Evolutionary conservation across 2,113 vertebrate genomes (phyloP).

Genomic region (Antechinus stuartii): DNA sequence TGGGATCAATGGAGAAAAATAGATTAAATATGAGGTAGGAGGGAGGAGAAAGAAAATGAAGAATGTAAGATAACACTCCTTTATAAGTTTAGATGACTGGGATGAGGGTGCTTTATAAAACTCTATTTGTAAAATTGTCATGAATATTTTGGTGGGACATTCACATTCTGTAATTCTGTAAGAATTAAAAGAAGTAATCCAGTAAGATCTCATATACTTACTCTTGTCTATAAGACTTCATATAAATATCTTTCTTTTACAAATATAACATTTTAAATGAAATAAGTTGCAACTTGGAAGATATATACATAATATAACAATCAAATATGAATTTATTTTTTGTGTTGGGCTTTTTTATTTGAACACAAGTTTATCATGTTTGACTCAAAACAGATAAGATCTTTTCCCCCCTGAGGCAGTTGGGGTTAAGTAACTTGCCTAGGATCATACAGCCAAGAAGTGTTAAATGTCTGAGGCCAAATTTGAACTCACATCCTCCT

Average conservation of each 20-base stretch:
- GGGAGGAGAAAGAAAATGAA: not conserved
- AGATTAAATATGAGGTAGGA: not conserved
- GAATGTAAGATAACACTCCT: not conserved
- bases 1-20: not conserved
- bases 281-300: not conserved
- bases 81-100: not conserved
- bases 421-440: too few species aligned
- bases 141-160: not conserved
- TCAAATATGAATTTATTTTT: not conserved
- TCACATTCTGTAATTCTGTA: not conserved
- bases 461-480: too few species aligned
- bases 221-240: not conserved
- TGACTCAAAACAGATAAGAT: not conserved
- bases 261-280: not conserved
- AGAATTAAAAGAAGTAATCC: not conserved
- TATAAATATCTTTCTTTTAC: not conserved
- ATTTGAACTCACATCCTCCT: too few species aligned
- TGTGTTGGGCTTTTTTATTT: not conserved
- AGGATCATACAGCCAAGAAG: too few species aligned
- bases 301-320: not conserved
- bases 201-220: not conserved
- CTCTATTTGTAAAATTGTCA: not conserved
- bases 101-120: not conserved
- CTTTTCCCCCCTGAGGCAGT: not conserved
- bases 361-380: not conserved